Evolutionary conservation across 2,888 invertebrate genomes (phyloP), one percentile per base, ranked within the genome.

Genomic region (Catocala nupta): DNA sequence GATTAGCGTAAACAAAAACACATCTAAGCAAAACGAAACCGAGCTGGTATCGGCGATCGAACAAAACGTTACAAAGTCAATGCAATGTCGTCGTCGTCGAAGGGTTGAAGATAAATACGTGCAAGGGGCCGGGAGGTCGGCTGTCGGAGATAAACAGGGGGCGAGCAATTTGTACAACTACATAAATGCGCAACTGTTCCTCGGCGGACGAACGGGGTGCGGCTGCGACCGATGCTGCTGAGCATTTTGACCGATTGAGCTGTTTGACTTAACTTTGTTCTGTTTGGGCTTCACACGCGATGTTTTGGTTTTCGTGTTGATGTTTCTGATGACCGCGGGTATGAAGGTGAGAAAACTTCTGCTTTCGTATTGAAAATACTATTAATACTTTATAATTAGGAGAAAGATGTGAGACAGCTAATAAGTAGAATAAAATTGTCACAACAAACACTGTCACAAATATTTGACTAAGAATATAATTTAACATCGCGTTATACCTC

Each of bases 91-190:
- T 70, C 77, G 88, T 86, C 87, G 78, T 76, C 80, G 86, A 90
- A 92, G 90, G 92, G 92, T 92, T 92, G 90, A 81, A 90, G 91
- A 92, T 90, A 92, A 91, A 92, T 88, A 90, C 88, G 84, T 78
- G 81, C 82, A 82, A 86, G 90, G 91, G 90, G 87, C 82, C 81
- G 87, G 77, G 82, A 78, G 87, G 84, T 85, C 82, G 68, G 73
- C 71, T 65, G 77, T 73, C 68, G 81, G 81, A 90, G 91, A 90
- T 91, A 92, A 92, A 93, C 92, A 93, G 88, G 86, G 90, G 91
- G 87, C 81, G 90, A 85, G 87, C 93, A 92, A 93, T 94, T 93
- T 93, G 93, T 93, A 89, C 85, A 81, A 82, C 88, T 86, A 87
- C 83, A 89, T 88, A 90, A 92, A 91, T 90, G 90, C 85, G 85